phyloP scores from a whole-genome alignment of 2,113 vertebrate species.

The Cranoglanis bouderius region DNA sequence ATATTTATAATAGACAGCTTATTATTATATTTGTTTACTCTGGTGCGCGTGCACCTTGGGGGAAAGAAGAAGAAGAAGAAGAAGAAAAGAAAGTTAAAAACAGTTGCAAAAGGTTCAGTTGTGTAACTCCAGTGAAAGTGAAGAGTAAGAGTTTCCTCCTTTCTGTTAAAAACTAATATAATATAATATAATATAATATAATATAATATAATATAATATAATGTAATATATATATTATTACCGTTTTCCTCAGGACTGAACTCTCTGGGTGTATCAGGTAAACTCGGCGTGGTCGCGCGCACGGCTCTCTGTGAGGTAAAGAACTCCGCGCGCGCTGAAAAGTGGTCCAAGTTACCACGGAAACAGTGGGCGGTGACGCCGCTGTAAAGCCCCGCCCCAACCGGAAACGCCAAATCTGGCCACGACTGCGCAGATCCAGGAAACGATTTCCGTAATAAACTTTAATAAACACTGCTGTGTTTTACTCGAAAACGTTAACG shows the following conservation, averaged over 20 bases:
- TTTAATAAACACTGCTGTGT: not conserved
- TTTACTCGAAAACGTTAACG: no score
- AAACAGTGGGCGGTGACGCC: not conserved
- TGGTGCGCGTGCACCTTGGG: not conserved
- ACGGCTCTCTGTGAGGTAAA: not conserved
- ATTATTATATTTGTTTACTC: not conserved
- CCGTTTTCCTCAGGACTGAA: not conserved
- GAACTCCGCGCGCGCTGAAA: constrained; percentile 22
- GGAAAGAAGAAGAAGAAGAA: not conserved
- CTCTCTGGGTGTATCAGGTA: no score
- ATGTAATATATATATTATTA: not conserved
- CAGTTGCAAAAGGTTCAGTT: not conserved
- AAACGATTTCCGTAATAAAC: not conserved
- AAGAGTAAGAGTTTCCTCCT: not conserved
- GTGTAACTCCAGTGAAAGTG: not conserved
- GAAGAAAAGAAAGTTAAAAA: not conserved
- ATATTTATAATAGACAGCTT: not conserved
- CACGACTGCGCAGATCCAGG: not conserved
- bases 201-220: no score
- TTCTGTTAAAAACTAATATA: not conserved
- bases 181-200: no score
- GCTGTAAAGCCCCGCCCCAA: not conserved
- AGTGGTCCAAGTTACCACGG: not conserved
- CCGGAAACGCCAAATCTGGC: not conserved
- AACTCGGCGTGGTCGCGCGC: not conserved